Conservation (phyloP, 2,797 vertebrate genomes). For the Aphelocoma californica region DNA sequence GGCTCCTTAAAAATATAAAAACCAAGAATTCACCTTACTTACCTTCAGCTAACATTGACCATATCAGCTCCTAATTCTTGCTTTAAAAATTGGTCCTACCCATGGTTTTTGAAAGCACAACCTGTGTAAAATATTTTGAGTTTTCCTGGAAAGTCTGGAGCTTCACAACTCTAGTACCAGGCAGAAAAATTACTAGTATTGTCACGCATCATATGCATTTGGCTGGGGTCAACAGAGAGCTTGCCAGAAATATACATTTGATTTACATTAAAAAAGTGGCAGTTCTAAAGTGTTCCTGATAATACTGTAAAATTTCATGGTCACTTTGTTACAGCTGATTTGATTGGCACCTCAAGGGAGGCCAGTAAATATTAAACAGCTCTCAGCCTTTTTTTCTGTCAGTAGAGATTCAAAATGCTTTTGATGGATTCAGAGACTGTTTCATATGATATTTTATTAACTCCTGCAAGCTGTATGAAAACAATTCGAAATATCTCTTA, state of each 20-base stretch:
- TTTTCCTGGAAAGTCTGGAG: neutral
- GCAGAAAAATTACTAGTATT: neutral
- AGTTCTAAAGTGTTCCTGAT: neutral
- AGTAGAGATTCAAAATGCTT: conserved; percentile 27
- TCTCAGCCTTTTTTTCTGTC: neutral
- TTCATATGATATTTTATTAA: conserved; percentile 64
- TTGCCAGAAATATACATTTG: neutral
- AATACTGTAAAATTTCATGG: conserved; percentile 22
- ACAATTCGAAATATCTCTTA: conserved; percentile 54
- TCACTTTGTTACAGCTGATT: conserved; percentile 17
- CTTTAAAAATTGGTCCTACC: neutral
- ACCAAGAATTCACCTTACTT: neutral
- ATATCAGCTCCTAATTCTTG: neutral
- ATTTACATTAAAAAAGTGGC: neutral
- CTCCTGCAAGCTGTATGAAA: conserved; percentile 53
- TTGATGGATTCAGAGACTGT: conserved; percentile 20
- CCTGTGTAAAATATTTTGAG: neutral
- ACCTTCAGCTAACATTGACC: neutral
- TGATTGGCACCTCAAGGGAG: conserved; percentile 7
- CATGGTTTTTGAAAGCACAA: neutral
- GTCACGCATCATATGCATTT: neutral
- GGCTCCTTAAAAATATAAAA: neutral
- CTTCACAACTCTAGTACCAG: neutral
- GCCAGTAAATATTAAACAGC: conserved; percentile 14
- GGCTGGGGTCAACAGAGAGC: neutral